Evolutionary conservation across 2,888 invertebrate species (phyloP).

Genomic region (Dynastes maya): DNA sequence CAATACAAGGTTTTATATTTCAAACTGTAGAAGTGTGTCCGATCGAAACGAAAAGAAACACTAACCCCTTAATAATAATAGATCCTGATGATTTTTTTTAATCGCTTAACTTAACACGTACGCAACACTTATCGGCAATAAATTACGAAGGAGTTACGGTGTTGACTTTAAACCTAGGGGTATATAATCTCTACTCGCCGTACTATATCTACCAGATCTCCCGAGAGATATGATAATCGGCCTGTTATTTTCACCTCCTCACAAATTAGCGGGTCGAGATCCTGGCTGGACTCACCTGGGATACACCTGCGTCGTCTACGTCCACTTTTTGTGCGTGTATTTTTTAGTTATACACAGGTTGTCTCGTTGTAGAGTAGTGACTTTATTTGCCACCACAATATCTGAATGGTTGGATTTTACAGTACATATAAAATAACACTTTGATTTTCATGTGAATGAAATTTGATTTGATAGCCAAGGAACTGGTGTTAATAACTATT

Average conservation of each 20-base stretch:
- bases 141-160: constrained; percentile 63
- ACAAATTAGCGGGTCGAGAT: constrained; percentile 68
- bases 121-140: constrained; percentile 60
- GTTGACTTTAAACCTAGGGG: constrained; percentile 65
- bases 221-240: constrained; percentile 67
- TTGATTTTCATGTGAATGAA: too few relatives aligned
- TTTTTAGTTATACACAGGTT: not conserved
- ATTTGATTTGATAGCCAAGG: too few relatives aligned
- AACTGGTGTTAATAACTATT: too few relatives aligned
- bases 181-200: constrained; percentile 62
- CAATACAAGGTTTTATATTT: constrained; percentile 48
- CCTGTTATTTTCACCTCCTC: constrained; percentile 70
- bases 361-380: not conserved
- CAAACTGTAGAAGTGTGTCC: constrained; percentile 42
- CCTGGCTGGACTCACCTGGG: constrained; percentile 62
- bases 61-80: constrained; percentile 32
- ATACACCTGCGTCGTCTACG: constrained; percentile 62
- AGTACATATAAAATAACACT: too few relatives aligned
- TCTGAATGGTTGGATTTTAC: too few relatives aligned
- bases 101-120: constrained; percentile 50
- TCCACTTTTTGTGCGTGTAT: constrained; percentile 10
- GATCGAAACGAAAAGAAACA: constrained; percentile 19
- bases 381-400: too few relatives aligned
- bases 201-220: constrained; percentile 56
- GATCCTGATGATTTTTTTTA: constrained; percentile 35